Percentiles rank a stretch among this genome's conserved stretches.
Conservation (phyloP, 2,113 vertebrate species). For the Egretta garzetta region DNA sequence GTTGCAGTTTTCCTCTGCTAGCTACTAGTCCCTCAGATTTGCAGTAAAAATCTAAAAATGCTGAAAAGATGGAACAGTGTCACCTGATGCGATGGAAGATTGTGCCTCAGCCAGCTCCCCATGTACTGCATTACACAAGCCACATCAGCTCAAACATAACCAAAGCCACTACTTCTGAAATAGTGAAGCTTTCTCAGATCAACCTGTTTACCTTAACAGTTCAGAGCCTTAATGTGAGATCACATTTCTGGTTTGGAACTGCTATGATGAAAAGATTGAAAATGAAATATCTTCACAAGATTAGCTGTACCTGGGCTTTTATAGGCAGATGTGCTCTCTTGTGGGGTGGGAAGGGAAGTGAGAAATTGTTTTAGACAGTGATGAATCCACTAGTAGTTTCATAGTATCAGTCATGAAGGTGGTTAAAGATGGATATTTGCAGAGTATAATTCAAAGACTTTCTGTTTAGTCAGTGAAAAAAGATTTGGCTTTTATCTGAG, state of each 20-base stretch:
- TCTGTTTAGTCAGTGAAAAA: not conserved
- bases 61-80: not conserved
- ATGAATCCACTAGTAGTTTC: not conserved
- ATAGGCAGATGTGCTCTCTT: not conserved
- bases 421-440: not conserved
- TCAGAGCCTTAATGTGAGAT: not conserved
- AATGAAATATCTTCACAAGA: not conserved
- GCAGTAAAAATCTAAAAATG: not conserved
- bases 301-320: not conserved
- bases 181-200: not conserved
- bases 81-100: not conserved
- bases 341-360: rapidly evolving
- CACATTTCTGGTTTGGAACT: not conserved
- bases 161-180: not conserved
- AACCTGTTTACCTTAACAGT: not conserved
- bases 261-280: not conserved
- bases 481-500: not conserved
- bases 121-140: not conserved
- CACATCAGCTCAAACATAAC: not conserved
- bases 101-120: not conserved
- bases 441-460: not conserved
- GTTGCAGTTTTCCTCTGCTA: not conserved
- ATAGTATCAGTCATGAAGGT: not conserved
- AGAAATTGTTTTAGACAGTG: not conserved
- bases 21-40: not conserved